phyloP scores from a whole-genome alignment of 2,113 vertebrate genomes.

The Bucco capensis region DNA sequence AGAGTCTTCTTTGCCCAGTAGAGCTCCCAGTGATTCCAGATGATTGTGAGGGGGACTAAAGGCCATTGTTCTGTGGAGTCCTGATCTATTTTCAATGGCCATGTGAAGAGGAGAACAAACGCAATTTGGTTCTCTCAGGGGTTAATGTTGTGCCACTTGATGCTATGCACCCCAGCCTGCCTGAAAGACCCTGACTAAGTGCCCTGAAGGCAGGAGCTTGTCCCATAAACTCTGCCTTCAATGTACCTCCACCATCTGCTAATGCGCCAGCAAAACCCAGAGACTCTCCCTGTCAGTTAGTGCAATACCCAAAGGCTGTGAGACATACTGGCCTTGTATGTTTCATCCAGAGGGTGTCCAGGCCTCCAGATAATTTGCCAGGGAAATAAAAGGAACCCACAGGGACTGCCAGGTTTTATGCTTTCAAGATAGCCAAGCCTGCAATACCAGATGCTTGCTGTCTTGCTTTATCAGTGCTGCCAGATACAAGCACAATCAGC shows the following conservation, averaged over 20 bases:
- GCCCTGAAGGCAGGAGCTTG: not conserved
- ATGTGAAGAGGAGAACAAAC: not conserved
- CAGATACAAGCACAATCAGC: not conserved
- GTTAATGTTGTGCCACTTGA: not conserved
- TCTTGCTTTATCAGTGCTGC: not conserved
- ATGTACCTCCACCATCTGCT: not conserved
- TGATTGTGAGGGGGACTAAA: not conserved
- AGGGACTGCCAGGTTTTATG: not conserved
- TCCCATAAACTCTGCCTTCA: not conserved
- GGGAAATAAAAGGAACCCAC: not conserved
- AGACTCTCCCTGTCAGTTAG: not conserved
- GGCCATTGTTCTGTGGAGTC: not conserved
- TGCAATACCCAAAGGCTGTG: not conserved
- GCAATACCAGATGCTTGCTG: not conserved
- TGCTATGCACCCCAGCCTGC: not conserved
- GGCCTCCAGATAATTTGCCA: not conserved
- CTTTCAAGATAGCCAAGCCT: not conserved
- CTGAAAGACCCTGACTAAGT: not conserved
- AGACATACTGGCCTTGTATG: not conserved
- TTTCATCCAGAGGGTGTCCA: not conserved
- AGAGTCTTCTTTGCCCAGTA: not conserved
- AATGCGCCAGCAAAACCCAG: not conserved
- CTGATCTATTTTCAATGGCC: not conserved
- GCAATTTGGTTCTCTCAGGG: not conserved
- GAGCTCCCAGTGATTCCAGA: not conserved